Evolutionary conservation across 2,113 vertebrate species (phyloP).

Genomic region (Pituophis catenifer): DNA sequence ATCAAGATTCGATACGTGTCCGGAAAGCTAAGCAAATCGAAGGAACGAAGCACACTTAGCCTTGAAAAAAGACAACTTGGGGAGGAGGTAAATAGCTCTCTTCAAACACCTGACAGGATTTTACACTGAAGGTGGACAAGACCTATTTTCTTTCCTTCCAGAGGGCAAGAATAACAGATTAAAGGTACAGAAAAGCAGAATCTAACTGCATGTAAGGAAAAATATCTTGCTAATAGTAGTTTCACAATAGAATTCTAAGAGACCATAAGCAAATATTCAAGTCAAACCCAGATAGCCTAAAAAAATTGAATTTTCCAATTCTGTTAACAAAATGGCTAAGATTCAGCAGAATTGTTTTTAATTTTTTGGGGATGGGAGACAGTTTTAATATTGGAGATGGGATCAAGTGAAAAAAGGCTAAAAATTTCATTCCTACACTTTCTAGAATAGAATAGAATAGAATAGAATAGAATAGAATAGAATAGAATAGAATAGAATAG

Average conservation of each 20-base stretch:
- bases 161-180: not conserved
- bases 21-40: accelerated
- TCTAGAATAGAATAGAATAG: too few species aligned
- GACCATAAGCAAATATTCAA: not conserved
- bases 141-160: not conserved
- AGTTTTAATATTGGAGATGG: not conserved
- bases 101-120: not conserved
- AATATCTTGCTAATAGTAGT: not conserved
- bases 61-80: not conserved
- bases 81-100: not conserved
- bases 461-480: too few species aligned
- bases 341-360: not conserved
- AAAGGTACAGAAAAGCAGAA: not conserved
- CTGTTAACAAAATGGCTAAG: not conserved
- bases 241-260: not conserved
- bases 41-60: not conserved
- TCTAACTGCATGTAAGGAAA: not conserved
- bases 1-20: not conserved
- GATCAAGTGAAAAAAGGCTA: not conserved
- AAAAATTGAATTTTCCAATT: not conserved
- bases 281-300: not conserved
- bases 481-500: too few species aligned
- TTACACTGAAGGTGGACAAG: not conserved
- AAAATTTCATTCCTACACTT: not conserved
- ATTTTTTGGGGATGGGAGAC: not conserved